Conservation (phyloP, 2,888 invertebrate species). For the Congeria kusceri region DNA sequence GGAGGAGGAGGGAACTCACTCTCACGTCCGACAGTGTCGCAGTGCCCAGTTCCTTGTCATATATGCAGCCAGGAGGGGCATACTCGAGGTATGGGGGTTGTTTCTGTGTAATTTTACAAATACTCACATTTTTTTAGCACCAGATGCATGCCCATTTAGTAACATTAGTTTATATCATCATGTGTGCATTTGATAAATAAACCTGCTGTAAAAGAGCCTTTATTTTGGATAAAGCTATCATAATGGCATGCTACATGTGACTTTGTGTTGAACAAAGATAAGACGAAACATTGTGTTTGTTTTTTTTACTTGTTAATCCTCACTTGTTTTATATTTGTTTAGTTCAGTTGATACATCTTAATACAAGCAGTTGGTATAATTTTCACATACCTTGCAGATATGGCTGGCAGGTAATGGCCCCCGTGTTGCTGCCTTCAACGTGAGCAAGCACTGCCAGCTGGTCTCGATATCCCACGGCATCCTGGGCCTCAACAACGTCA, state of each 20-base stretch:
- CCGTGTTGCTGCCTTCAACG: slow-evolving; percentile 95
- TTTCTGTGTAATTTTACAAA: too few relatives aligned
- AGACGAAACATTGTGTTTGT: too few relatives aligned
- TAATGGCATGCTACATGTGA: too few relatives aligned
- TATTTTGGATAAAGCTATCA: too few relatives aligned
- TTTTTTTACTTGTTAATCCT: too few relatives aligned
- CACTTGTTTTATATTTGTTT: too few relatives aligned
- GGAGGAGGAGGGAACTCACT: slow-evolving; percentile 86
- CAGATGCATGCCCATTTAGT: too few relatives aligned
- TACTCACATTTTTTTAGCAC: too few relatives aligned
- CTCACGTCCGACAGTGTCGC: slow-evolving; percentile 78
- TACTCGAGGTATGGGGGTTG: slow-evolving; percentile 89
- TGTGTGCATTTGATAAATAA: too few relatives aligned
- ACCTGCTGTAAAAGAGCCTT: too few relatives aligned
- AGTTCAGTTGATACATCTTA: neutral
- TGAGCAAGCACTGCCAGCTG: slow-evolving; percentile 90
- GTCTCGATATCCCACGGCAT: slow-evolving; percentile 93
- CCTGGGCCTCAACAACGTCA: slow-evolving; percentile 89
- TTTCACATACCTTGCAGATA: slow-evolving; percentile 85
- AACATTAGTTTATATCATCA: too few relatives aligned
- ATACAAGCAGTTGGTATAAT: neutral
- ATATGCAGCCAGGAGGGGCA: slow-evolving; percentile 96
- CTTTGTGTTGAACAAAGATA: too few relatives aligned
- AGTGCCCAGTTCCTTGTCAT: slow-evolving; percentile 92
- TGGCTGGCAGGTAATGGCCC: slow-evolving; percentile 96